Evolutionary conservation across 2,888 invertebrate species (phyloP), one percentile per base, ranked within the genome.

Genomic region (Acleris sparsana): DNA sequence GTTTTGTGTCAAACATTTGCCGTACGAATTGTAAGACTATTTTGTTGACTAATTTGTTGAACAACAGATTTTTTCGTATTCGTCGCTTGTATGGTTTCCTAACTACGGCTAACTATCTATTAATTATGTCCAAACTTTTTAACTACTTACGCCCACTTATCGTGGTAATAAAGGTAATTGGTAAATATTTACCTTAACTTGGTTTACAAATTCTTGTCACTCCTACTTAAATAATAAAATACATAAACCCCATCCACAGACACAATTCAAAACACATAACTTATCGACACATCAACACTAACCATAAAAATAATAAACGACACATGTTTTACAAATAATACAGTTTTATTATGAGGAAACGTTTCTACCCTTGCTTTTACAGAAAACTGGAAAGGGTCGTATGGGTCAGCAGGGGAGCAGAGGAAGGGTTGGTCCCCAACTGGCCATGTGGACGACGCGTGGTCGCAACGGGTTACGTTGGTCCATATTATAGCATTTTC

Each of bases 381-480:
- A 82, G 82, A 85, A 83, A 83, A 82, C 74, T 75, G 83, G 86
- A 87, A 81, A 78, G 84, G 86, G 90, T 88, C 84, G 80, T 58
- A 67, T 80, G 84, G 92, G 92, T 91, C 90, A 90, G 72, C 79
- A 69, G 80, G 85, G 81, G 75, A 67, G 78, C 71, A 76, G 60
- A 63, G 80, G 85, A 64, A 88, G 90, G 92, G 89, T 87, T 88
- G 81, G 82, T 83, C 88, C 89, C 87, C 85, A 85, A 86, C 86
- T 86, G 87, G 79, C 75, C 86, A 80, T 73, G 77, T 71, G 81
- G 76, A 71, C 72, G 69, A 62, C 57, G 62, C 60, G 62, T 60
- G 70, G 64, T 33, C 67, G 48, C 9, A 70, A 71, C 72, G 64
- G 71, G 71, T 70, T 69, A 17, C 11, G 33, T 64, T 2, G 49